A percentile compares a stretch with the other conserved stretches of the same genome.
Conservation (phyloP, 2,113 vertebrate genomes). For the Bos indicus region DNA sequence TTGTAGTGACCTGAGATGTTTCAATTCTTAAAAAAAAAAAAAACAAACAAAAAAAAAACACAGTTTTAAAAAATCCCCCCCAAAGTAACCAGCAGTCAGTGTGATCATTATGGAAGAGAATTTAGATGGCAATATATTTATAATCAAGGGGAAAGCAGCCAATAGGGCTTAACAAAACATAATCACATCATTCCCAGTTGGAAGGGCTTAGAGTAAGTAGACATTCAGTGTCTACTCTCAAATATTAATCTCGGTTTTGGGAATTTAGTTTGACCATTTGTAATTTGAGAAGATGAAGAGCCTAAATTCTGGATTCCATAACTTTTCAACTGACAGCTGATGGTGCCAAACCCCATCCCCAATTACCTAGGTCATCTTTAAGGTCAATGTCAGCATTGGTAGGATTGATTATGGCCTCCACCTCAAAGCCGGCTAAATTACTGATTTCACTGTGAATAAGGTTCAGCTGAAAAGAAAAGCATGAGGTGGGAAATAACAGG, state of each 20-base stretch:
- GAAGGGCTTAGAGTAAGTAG: background rate
- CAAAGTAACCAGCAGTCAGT: constrained; percentile 85
- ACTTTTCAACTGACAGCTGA: constrained; percentile 85
- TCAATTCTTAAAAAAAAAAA: constrained; percentile 70
- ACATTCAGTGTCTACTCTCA: background rate
- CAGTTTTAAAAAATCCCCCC: constrained; percentile 65
- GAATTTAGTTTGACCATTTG: constrained; percentile 63
- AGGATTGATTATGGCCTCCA: constrained; percentile 99
- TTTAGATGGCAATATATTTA: constrained; percentile 69
- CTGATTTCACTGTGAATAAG: constrained; percentile 99
- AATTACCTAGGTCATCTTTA: constrained; percentile 99
- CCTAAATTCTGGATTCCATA: constrained; percentile 85
- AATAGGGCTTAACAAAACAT: constrained; percentile 20
- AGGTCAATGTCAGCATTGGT: constrained; percentile 99
- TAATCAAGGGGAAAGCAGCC: constrained; percentile 52
- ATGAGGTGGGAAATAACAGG: constrained; percentile 86
- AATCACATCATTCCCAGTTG: constrained; percentile 8
- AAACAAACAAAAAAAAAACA: constrained; percentile 52
- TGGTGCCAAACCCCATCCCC: constrained; percentile 81
- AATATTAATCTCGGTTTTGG: constrained; percentile 8
- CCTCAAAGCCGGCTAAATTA: constrained; percentile 99
- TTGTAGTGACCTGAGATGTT: constrained; percentile 80
- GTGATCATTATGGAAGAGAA: constrained; percentile 87
- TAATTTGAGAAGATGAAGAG: constrained; percentile 29
- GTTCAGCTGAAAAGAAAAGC: constrained; percentile 97